Evolutionary conservation across 2,113 vertebrate genomes (phyloP).

Genomic region (Erinaceus europaeus): DNA sequence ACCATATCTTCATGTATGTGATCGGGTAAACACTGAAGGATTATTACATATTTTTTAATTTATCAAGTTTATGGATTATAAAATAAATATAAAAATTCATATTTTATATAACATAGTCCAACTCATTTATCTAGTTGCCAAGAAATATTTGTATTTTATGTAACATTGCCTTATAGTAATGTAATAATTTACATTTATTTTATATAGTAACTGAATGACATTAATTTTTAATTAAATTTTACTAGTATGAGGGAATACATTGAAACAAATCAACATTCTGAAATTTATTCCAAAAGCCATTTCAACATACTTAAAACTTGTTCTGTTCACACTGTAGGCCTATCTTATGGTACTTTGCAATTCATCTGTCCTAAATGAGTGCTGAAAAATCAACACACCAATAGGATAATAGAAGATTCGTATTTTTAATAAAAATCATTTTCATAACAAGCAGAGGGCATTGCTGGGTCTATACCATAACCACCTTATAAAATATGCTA

Average conservation of each 20-base stretch:
- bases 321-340: neutral
- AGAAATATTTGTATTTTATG: neutral
- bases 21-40: neutral
- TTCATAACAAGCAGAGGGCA: neutral
- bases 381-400: neutral
- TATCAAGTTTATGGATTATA: conserved; percentile 7
- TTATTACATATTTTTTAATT: neutral
- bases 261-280: conserved; percentile 18
- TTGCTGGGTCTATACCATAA: neutral
- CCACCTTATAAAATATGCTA: neutral
- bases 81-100: neutral
- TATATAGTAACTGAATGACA: neutral
- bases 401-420: neutral
- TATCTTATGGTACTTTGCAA: neutral
- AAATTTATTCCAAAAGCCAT: conserved; percentile 32
- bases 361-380: neutral
- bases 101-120: neutral
- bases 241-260: conserved; percentile 47
- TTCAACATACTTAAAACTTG: neutral
- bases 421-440: neutral
- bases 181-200: neutral
- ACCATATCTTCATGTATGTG: no score
- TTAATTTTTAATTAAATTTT: conserved; percentile 32
- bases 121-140: neutral
- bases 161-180: neutral